Percentiles rank a stretch among this genome's conserved stretches.
Conservation (phyloP, 1,140 invertebrate genomes). For the Lutraria rhynchaena region DNA sequence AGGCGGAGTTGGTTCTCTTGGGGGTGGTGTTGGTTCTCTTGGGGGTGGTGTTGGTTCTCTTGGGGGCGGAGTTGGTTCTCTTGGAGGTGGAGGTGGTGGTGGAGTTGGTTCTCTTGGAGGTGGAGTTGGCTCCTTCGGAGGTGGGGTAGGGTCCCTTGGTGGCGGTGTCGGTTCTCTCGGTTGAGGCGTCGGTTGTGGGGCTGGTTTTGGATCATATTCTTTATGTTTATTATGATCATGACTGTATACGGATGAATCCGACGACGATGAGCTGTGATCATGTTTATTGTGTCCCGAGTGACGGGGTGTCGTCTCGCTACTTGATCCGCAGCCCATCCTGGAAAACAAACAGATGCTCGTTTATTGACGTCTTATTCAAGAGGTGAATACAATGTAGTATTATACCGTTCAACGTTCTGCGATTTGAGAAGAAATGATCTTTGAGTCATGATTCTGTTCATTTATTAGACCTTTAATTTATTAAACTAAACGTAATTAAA, state of each 20-base stretch:
- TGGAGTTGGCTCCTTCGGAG: conserved; percentile 41
- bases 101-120: conserved; percentile 17
- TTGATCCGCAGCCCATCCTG: conserved; percentile 24
- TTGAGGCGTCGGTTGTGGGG: conserved; percentile 20
- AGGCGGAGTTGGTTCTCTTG: not conserved
- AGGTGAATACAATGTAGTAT: no score
- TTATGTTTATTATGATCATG: not conserved
- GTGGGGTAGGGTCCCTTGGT: conserved; percentile 46
- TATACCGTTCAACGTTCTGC: no score
- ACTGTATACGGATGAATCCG: no score
- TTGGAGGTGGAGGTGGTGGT: not conserved
- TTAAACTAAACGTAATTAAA: no score
- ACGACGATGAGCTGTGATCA: conserved; percentile 12
- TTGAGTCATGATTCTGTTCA: no score
- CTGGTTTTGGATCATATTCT: not conserved
- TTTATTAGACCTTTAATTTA: no score
- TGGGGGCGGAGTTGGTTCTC: conserved; percentile 26
- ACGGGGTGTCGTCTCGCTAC: not conserved
- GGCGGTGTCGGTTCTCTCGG: conserved; percentile 47
- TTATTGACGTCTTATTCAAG: no score
- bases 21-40: conserved; percentile 12
- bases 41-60: conserved; percentile 38
- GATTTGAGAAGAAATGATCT: no score
- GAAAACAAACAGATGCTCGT: not conserved
- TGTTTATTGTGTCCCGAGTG: not conserved